Percentiles rank a stretch among this genome's conserved stretches.
These are phyloP conservation scores for Cepaea nemoralis DNA, from an alignment of 1,140 invertebrate species.

Conservation along the genomic window DNA sequence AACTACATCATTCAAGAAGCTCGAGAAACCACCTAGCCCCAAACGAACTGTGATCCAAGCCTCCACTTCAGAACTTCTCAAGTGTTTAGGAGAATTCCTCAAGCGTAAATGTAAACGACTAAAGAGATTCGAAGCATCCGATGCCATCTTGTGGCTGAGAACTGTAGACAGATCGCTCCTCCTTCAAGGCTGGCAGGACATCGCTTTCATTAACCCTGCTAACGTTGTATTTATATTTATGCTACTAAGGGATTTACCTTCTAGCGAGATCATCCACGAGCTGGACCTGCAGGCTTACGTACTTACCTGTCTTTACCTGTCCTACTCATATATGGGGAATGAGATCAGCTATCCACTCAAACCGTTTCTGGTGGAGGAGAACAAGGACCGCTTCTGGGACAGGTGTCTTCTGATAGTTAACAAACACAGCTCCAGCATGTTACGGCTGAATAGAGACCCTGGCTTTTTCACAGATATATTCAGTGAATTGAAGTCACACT, in stretches of 20 bases:
- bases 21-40: conserved; percentile 63
- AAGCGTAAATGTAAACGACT: conserved; percentile 83
- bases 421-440: conserved; percentile 91
- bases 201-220: conserved; percentile 99
- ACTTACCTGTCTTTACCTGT: conserved; percentile 96
- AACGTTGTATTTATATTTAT: conserved; percentile 99
- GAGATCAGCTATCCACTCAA: conserved; percentile 99
- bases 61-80: conserved; percentile 95
- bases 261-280: conserved; percentile 78
- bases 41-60: conserved; percentile 93
- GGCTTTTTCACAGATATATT: conserved; percentile 99
- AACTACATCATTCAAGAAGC: conserved; percentile 59
- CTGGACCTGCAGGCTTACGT: conserved; percentile 95
- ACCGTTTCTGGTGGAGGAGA: conserved; percentile 95
- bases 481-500: conserved; percentile 91
- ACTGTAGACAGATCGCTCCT: conserved; percentile 95
- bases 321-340: conserved; percentile 94
- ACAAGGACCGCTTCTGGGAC: conserved; percentile 87
- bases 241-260: conserved; percentile 84
- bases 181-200: conserved; percentile 98
- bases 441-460: conserved; percentile 97
- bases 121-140: conserved; percentile 75
- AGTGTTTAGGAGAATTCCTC: conserved; percentile 95
- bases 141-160: conserved; percentile 97
- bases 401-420: conserved; percentile 94